Percentiles rank a stretch among this genome's conserved stretches.
Conservation (phyloP, 2,113 vertebrate genomes). For the Deroptyus accipitrinus region DNA sequence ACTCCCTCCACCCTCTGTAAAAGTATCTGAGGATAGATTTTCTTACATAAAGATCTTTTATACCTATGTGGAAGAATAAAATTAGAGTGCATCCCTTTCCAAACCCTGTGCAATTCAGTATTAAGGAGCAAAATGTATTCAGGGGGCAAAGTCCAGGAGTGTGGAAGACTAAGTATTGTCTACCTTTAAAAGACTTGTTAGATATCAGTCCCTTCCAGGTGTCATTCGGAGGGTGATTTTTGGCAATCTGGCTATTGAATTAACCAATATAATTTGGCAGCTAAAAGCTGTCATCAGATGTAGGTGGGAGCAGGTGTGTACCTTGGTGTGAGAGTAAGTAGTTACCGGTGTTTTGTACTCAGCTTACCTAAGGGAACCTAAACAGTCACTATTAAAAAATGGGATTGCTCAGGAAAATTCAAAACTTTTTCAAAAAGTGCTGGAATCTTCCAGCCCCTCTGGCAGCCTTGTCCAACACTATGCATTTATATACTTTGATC, state of each 20-base stretch:
- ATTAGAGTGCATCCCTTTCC: background rate
- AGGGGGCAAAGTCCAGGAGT: background rate
- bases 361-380: background rate
- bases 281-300: background rate
- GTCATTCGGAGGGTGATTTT: background rate
- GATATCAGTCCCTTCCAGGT: background rate
- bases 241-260: background rate
- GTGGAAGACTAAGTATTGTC: background rate
- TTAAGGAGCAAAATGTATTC: background rate
- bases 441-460: background rate
- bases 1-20: background rate
- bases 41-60: background rate
- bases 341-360: background rate
- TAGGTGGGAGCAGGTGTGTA: background rate
- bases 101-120: background rate
- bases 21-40: background rate
- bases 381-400: background rate
- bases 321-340: background rate
- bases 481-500: background rate
- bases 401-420: background rate
- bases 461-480: background rate
- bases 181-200: background rate
- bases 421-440: background rate
- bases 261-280: background rate
- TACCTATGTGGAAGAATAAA: background rate